These are phyloP conservation scores for Neofelis nebulosa DNA, from an alignment of 2,113 vertebrate genomes.

Conservation along the genomic window DNA sequence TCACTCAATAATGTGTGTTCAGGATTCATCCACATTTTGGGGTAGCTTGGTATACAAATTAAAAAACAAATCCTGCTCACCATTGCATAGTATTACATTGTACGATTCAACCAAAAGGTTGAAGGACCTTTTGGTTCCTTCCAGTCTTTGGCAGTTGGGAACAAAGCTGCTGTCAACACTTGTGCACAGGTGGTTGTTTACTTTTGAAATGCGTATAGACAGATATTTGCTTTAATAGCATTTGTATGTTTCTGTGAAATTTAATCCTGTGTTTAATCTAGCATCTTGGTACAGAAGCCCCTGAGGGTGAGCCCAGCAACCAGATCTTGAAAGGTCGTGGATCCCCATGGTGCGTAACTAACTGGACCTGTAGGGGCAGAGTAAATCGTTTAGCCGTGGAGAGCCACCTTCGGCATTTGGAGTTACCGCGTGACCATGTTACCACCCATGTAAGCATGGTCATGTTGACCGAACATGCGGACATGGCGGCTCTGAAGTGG, in stretches of 20 bases:
- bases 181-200: background rate
- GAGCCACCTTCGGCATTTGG: background rate
- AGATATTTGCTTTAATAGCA: background rate
- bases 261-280: background rate
- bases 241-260: background rate
- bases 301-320: background rate
- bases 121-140: background rate
- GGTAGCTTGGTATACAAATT: background rate
- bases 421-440: background rate
- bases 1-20: background rate
- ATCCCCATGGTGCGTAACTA: background rate
- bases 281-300: background rate
- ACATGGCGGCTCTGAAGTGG: too few relatives aligned
- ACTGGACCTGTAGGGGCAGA: background rate
- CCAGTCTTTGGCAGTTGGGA: background rate
- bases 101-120: background rate
- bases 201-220: background rate
- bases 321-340: background rate
- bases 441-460: background rate
- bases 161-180: background rate
- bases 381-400: background rate
- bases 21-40: background rate
- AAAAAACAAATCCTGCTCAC: background rate
- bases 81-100: background rate
- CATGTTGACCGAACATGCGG: background rate